A percentile compares a stretch with the other conserved stretches of the same genome.
These are phyloP conservation scores for Lytechinus variegatus DNA, from an alignment of 35 echinoderm and acorn worm genomes.

Conservation along the genomic window DNA sequence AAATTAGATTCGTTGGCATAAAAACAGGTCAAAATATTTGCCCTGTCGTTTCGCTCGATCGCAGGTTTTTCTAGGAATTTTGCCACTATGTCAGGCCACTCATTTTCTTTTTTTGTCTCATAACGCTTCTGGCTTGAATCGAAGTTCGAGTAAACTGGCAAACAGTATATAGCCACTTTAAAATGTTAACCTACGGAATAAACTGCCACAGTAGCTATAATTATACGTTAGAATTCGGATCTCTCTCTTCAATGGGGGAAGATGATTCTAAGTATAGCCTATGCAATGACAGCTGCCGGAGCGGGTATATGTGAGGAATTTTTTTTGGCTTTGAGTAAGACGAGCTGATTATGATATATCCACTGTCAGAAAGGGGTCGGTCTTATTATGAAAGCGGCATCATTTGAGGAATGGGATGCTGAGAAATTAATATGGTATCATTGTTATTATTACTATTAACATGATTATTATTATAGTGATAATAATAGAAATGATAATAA, in stretches of 20 bases:
- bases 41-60: too few relatives aligned
- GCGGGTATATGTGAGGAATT: constrained; percentile 9
- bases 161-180: not conserved
- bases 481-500: too few relatives aligned
- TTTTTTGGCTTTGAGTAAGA: not conserved
- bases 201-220: constrained; percentile 18
- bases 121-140: too few relatives aligned
- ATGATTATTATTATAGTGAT: too few relatives aligned
- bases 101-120: too few relatives aligned
- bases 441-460: too few relatives aligned
- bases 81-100: too few relatives aligned
- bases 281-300: not conserved
- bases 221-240: not conserved
- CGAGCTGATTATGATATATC: constrained; percentile 4
- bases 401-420: not conserved
- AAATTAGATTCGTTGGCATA: too few relatives aligned
- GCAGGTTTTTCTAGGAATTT: too few relatives aligned
- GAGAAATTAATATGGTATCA: too few relatives aligned
- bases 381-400: not conserved
- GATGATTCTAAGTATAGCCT: not conserved
- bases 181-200: not conserved
- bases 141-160: too few relatives aligned
- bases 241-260: not conserved
- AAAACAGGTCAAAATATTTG: too few relatives aligned
- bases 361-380: not conserved